A percentile compares a stretch with the other conserved stretches of the same genome.
Conservation (phyloP, 37 sponge, comb jelly and placozoan genomes). For the Hexactinellida sp. region DNA sequence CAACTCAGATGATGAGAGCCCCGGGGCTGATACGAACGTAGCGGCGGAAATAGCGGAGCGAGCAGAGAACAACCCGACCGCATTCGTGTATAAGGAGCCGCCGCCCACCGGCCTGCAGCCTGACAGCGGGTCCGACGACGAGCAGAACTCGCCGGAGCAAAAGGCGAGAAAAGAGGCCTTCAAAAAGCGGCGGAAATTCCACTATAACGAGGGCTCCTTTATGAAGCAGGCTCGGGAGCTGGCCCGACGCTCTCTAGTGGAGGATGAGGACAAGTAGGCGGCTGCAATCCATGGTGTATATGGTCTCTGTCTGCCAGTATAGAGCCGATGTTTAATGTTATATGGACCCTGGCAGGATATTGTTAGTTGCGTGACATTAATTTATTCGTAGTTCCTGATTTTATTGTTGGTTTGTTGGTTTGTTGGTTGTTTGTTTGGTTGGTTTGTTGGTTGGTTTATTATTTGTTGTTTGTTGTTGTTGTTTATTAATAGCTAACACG, state of each 20-base stretch:
- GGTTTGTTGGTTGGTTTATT: not conserved
- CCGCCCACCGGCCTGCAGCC: not conserved
- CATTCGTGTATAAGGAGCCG: not conserved
- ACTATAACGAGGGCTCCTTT: conserved; percentile 1
- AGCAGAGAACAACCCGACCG: not conserved
- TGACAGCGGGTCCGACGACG: not conserved
- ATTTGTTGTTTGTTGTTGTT: not conserved
- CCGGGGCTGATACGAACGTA: not conserved
- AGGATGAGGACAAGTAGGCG: not conserved
- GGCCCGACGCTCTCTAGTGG: not conserved
- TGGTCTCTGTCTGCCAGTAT: no score
- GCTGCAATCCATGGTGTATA: not conserved
- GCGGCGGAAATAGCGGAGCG: not conserved
- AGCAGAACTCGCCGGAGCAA: not conserved
- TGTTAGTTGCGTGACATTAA: no score
- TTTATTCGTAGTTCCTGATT: no score
- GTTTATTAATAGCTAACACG: not conserved
- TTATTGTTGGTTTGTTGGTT: no score
- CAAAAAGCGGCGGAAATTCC: not conserved
- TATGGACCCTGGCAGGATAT: no score
- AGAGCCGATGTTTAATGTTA: no score
- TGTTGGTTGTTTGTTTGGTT: no score
- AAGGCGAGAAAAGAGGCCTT: not conserved
- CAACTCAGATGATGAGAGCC: not conserved
- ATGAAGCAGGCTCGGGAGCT: not conserved